Base-by-base conservation (phyloP, 2,797 vertebrate genomes). In the Danio aesculapii region DNA sequence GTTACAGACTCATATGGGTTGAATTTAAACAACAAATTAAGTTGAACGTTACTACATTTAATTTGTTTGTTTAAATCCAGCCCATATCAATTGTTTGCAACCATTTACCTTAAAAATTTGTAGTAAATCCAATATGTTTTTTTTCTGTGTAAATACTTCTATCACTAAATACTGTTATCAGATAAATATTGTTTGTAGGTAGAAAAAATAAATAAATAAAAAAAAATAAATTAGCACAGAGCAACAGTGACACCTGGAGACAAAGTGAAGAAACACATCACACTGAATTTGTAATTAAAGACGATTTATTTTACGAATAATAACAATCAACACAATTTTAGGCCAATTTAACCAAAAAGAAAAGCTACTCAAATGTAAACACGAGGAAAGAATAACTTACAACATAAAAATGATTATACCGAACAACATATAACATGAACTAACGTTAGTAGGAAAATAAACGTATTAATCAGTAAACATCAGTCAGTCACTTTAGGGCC, bases 401-500 rank as follows among this genome's bases (percentile, higher is more conserved):
- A 13, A 5, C 58, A 16, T 5, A 0, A 49, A 5, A 30, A 41
- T 17, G 1, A 63, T 52, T 4, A 41, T 21, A 74, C 5, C 46
- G 6, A 41, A 47, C 4, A 6, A 62, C 21, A 17, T 11, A 12
- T 14, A 17, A 10, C 16, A 1, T 6, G 5, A 41, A 44, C 62
- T 44, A 10, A 41, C 3, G 19, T 19, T 10, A 69, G 17, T 7
- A 21, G 46, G 11, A 50, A 8, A 6, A 39, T 68, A 30, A 30
- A 30, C 6, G 5, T 0, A 0, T 13, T 52, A 52, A 16, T 17
- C 9, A 30, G n/a, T 47, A 17, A 75, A 14, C 47, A 52, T 13
- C 4, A 39, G 12, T 30, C 39, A 62, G 76, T 66, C 57, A 67
- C 39, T 14, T 89, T 82, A 92, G 6, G 79, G 74, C 76, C 6